Evolutionary conservation across 2,888 invertebrate genomes (phyloP), one percentile per base, ranked within the genome.

Genomic region (Calliopum simillimum): DNA sequence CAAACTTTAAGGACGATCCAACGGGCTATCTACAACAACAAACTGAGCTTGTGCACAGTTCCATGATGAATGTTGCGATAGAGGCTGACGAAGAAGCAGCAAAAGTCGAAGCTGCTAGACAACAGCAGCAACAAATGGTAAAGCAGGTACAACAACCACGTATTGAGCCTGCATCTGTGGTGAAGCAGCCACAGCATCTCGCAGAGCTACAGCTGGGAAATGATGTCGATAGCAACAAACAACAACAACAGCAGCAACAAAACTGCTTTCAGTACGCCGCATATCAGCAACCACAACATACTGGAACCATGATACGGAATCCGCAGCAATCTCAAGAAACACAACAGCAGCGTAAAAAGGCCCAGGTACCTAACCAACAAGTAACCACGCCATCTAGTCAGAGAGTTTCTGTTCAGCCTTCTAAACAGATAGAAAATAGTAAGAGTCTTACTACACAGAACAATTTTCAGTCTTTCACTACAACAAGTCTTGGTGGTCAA

Each of bases 1-100:
- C 94, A 1, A 95, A 95, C 44, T 96, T 96, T 82, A 91, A 96
- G 89, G 96, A 97, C 76, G 96, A 97, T 85, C 96, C 96, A 0
- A 94, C 92, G 79, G 96, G 95, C 3, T 97, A 95, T 86, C 87
- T 97, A 76, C 95, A 95, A 5, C 96, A 96, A 79, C 96, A 97
- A 85, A 96, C 96, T 0, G 94, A 94, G 43, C 85, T 96, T 76
- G 86, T 96, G 64, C 95, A 95, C 81, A 94, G 91, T 81, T 95
- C 93, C 12, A 94, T 94, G 86, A 91, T 91, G 70, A 86, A 87
- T 41, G 86, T 85, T 49, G 77, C 46, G 70, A 77, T 62, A 69
- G 68, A 68, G n/a, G 62, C 21, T 51, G 43, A 49, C 53, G 71
- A 71, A 43, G 71, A 62, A 1, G 11, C 3, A 11, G 69, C 33